phyloP scores from a whole-genome alignment of 2,113 vertebrate species.

The Heterotilapia buettikoferi region DNA sequence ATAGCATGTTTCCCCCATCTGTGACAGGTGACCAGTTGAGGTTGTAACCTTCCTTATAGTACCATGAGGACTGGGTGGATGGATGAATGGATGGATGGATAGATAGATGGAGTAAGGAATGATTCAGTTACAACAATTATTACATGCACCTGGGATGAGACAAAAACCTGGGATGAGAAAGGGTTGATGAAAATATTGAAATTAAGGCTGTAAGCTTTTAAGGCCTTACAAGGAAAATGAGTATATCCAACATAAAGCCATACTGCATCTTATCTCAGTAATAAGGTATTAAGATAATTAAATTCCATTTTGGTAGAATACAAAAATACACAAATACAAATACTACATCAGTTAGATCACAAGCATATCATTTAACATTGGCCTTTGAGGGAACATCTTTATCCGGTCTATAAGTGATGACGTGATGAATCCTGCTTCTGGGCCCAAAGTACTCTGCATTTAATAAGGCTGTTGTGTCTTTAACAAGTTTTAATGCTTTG shows the following conservation, averaged over 20 bases:
- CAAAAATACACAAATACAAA: too few relatives aligned
- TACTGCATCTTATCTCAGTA: background rate
- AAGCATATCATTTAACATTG: background rate
- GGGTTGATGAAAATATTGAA: background rate
- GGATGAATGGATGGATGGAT: too few relatives aligned
- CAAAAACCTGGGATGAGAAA: background rate
- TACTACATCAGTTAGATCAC: background rate
- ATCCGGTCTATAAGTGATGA: too few relatives aligned
- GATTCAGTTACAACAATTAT: too few relatives aligned
- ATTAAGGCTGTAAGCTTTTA: background rate
- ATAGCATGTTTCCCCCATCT: rapidly evolving
- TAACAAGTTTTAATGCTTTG: too few relatives aligned
- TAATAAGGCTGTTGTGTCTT: too few relatives aligned
- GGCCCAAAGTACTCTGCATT: too few relatives aligned
- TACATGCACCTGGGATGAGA: background rate
- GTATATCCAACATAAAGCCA: background rate
- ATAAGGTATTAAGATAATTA: background rate
- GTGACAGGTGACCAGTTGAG: rapidly evolving
- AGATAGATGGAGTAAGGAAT: too few relatives aligned
- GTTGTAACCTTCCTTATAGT: background rate
- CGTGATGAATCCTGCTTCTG: too few relatives aligned
- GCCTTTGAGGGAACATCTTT: background rate
- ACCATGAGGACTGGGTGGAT: background rate
- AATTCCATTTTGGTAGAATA: background rate
- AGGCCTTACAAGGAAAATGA: background rate